Conservation (phyloP, 1,140 invertebrate species). For the Nephila pilipes region DNA sequence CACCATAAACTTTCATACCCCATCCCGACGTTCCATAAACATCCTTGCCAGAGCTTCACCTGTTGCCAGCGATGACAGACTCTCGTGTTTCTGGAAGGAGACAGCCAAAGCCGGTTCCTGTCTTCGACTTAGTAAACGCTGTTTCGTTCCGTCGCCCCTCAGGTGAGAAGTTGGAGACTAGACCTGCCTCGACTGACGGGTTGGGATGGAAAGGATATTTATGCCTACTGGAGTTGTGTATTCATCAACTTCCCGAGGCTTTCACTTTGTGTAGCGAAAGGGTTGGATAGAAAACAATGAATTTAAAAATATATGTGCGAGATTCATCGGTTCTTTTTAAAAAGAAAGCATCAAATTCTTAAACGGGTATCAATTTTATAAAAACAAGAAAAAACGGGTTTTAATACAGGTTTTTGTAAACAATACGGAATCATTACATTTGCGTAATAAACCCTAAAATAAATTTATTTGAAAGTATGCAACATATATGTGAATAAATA, state of each 20-base stretch:
- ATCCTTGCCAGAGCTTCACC: conserved; percentile 34
- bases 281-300: too few relatives aligned
- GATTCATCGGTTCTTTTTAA: too few relatives aligned
- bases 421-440: too few relatives aligned
- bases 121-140: conserved; percentile 18
- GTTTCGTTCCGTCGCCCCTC: background rate
- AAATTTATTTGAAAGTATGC: too few relatives aligned
- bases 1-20: background rate
- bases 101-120: conserved; percentile 54
- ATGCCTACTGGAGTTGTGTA: background rate
- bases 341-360: too few relatives aligned
- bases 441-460: too few relatives aligned
- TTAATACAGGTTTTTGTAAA: too few relatives aligned
- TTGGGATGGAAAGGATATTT: background rate
- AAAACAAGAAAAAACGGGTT: too few relatives aligned
- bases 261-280: too few relatives aligned
- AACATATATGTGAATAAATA: too few relatives aligned
- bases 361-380: too few relatives aligned
- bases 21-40: background rate
- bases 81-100: background rate
- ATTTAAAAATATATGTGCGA: too few relatives aligned
- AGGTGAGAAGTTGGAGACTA: background rate
- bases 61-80: conserved; percentile 63
- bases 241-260: background rate
- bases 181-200: background rate